Evolutionary conservation across 2,888 invertebrate genomes (phyloP), one percentile per base, ranked within the genome.

Genomic region (Dasypolia templi): DNA sequence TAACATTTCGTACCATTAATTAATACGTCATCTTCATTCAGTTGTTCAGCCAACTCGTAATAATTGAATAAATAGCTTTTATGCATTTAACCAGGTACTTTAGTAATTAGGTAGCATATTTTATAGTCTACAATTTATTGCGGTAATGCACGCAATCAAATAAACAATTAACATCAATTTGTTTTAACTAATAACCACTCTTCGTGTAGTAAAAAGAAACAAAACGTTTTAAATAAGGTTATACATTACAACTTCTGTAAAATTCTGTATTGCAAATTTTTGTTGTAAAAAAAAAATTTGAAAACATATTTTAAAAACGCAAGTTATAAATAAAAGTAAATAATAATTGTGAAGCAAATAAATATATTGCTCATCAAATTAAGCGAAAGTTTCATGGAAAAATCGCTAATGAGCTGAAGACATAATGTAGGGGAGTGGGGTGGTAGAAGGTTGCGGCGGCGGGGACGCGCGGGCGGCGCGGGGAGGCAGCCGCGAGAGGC

Each of bases 401-500:
- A 88, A 86, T 86, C 77, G 77, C 75, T 63, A 84, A 79, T 72
- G 62, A 79, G 68, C 64, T 81, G 82, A 84, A 83, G 74, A 81
- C 77, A 61, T 79, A 72, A 76, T 81, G 82, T 81, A 73, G 66
- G 77, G 79, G 83, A 78, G 79, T 69, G 77, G 80, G 83, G 88
- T 89, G 68, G 73, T 73, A 77, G 86, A 87, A 81, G 86, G 87
- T 82, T 84, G 87, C 81, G 87, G 72, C 86, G 6, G 46, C 5
- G 42, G 79, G 80, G 75, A 74, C 17, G 83, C 62, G 75, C 67
- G 59, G 62, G 67, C 72, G 59, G 74, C 12, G 83, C 86, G 87
- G 87, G 85, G 86, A 91, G 93, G 92, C 93, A 90, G 91, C 93
- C 89, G 95, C 89, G 91, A 89, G 93, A 92, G 93, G 93, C 93